A percentile compares a stretch with the other conserved stretches of the same genome.
Conservation (phyloP, 2,113 vertebrate genomes). For the Hippopotamus amphibius region DNA sequence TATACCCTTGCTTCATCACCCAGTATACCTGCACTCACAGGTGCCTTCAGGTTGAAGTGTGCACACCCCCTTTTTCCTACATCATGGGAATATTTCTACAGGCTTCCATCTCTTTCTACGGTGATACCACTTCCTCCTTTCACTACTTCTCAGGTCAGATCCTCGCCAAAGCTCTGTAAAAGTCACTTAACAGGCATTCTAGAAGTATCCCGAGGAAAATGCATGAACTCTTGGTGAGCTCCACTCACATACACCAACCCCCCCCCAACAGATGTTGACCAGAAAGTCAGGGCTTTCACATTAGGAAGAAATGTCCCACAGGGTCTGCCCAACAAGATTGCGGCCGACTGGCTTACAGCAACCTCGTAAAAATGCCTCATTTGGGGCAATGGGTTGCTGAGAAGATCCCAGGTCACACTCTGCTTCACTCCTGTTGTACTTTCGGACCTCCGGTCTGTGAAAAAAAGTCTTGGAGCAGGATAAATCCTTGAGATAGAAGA, state of each 20-base stretch:
- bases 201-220: background rate
- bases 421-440: background rate
- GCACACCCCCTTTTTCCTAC: rapidly evolving
- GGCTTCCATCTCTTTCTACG: background rate
- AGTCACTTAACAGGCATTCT: background rate
- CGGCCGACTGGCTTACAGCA: background rate
- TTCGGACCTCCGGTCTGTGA: background rate
- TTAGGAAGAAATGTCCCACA: background rate
- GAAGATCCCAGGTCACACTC: background rate
- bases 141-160: background rate
- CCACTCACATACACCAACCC: rapidly evolving
- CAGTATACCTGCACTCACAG: background rate
- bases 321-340: background rate
- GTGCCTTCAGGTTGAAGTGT: background rate
- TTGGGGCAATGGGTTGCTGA: background rate
- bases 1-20: background rate
- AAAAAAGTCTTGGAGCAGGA: background rate
- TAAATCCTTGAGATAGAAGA: background rate
- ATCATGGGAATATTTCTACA: background rate
- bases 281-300: background rate
- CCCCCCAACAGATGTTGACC: background rate
- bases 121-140: background rate
- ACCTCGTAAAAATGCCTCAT: background rate
- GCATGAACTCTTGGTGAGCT: no score
- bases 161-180: background rate